Evolutionary conservation across 2,113 vertebrate genomes (phyloP).

Genomic region (Coptodon bakossiorum): DNA sequence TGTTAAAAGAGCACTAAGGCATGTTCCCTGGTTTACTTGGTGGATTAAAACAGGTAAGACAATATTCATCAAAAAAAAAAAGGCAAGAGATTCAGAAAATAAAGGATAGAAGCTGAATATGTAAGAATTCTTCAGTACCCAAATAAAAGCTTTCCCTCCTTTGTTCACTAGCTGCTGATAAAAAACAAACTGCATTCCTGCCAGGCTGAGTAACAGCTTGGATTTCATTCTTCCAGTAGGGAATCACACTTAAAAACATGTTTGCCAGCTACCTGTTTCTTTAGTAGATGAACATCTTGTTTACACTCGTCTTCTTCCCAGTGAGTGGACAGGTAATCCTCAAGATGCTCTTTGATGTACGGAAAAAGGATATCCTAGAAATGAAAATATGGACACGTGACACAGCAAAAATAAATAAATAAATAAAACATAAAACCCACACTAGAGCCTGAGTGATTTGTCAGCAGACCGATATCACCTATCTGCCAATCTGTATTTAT

Average conservation of each 20-base stretch:
- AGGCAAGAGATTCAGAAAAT: not conserved
- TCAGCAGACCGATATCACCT: not conserved
- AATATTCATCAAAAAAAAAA: not conserved
- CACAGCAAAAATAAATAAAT: not conserved
- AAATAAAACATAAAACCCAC: not conserved
- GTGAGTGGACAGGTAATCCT: slow-evolving; percentile 83
- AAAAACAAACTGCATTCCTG: not conserved
- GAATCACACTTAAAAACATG: not conserved
- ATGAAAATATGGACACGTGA: not conserved
- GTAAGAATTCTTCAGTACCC: not conserved
- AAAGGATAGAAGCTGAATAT: not conserved
- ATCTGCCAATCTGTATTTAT: not conserved
- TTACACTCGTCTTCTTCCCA: slow-evolving; percentile 97
- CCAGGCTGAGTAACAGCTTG: not conserved
- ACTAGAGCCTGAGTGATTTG: not conserved
- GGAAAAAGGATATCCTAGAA: slow-evolving; percentile 89
- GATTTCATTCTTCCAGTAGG: not conserved
- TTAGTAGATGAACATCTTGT: slow-evolving; percentile 84
- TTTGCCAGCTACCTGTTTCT: slow-evolving; percentile 81
- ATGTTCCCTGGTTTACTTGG: not conserved
- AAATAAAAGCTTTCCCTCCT: not conserved
- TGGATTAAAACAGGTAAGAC: not conserved
- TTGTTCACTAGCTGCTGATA: not conserved
- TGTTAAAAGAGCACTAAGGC: not conserved
- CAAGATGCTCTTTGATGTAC: slow-evolving; percentile 87